Conservation (phyloP, 2,888 invertebrate species). For the Drosophila neoperkinsi region DNA sequence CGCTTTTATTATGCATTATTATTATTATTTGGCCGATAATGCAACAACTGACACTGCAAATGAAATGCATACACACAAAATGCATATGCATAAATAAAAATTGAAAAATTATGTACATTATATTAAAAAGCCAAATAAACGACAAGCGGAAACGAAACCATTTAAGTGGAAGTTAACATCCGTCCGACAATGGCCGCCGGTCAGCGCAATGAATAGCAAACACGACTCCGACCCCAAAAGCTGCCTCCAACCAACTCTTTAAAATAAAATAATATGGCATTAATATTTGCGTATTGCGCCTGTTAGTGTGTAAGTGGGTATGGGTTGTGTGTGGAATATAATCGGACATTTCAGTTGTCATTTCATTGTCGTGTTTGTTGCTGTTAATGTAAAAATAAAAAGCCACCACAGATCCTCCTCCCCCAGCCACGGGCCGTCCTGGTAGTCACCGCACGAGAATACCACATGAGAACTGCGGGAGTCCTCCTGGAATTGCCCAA, state of each 20-base stretch:
- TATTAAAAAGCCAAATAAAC: constrained; percentile 79
- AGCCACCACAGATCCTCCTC: constrained; percentile 50
- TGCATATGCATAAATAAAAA: constrained; percentile 73
- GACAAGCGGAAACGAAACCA: constrained; percentile 84
- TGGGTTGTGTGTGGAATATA: constrained; percentile 73
- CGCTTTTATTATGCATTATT: constrained; percentile 66
- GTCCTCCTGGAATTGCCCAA: constrained; percentile 32
- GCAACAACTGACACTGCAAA: constrained; percentile 60
- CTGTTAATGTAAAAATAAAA: constrained; percentile 81
- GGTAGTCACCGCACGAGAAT: constrained; percentile 54
- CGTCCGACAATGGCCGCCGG: constrained; percentile 79
- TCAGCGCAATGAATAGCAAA: constrained; percentile 64
- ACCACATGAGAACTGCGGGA: constrained; percentile 45
- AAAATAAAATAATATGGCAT: constrained; percentile 81
- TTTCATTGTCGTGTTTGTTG: constrained; percentile 81
- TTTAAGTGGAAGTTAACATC: constrained; percentile 84
- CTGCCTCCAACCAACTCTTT: constrained; percentile 17
- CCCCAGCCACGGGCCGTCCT: constrained; percentile 21
- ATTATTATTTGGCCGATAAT: constrained; percentile 53
- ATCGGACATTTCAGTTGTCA: constrained; percentile 85
- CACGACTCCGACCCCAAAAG: constrained; percentile 9
- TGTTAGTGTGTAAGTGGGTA: constrained; percentile 1
- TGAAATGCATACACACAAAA: constrained; percentile 73
- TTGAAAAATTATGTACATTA: constrained; percentile 81
- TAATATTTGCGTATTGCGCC: constrained; percentile 71